Conservation (phyloP, 2,797 vertebrate genomes). For the Alouatta caraya region DNA sequence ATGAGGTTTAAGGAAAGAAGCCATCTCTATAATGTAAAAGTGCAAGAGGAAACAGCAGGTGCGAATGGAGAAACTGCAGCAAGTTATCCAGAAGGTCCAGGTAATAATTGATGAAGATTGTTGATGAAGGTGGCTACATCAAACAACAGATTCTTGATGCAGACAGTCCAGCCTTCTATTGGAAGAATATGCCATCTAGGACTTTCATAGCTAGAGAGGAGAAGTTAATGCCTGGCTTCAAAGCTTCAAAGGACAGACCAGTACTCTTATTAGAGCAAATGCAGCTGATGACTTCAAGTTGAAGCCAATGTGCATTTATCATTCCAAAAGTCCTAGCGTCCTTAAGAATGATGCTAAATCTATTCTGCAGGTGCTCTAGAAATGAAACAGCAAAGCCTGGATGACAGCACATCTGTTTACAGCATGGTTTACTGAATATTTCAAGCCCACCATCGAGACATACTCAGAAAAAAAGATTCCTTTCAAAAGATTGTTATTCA, state of each 20-base stretch:
- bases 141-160: neutral
- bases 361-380: no score
- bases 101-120: neutral
- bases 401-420: neutral
- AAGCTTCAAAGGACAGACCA: no score
- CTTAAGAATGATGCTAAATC: no score
- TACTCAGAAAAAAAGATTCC: neutral
- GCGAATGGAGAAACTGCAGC: neutral
- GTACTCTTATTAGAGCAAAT: no score
- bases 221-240: no score
- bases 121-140: neutral
- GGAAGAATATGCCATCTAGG: neutral
- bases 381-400: neutral
- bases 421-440: neutral
- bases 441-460: neutral
- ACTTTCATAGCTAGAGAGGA: no score
- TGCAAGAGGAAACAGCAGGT: neutral
- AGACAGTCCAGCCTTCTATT: neutral
- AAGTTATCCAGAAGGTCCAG: neutral
- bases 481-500: no score
- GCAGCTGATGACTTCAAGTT: no score
- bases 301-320: no score
- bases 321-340: no score
- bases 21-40: neutral
- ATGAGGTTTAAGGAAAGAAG: neutral